phyloP scores from a whole-genome alignment of 2,113 vertebrate genomes.

The Passer montanus region DNA sequence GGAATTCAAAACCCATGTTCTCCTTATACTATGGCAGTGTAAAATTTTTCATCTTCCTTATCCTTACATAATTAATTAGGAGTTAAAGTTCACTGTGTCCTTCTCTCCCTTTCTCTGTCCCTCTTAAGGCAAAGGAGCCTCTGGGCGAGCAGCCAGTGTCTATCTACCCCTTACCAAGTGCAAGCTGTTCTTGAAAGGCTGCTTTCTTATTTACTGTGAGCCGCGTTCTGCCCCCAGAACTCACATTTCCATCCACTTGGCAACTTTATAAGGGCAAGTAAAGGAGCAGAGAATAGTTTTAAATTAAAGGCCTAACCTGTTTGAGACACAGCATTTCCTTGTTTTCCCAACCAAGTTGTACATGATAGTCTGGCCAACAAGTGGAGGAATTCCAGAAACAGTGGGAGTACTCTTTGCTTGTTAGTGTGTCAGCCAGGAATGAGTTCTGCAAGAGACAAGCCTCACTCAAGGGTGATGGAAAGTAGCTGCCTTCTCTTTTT shows the following conservation, averaged over 20 bases:
- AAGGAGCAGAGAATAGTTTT: not conserved
- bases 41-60: not conserved
- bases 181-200: conserved; percentile 30
- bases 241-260: not conserved
- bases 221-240: not conserved
- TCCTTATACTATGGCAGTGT: not conserved
- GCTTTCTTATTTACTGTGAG: conserved; percentile 20
- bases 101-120: not conserved
- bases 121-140: not conserved
- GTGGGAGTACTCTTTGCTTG: not conserved
- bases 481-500: not conserved
- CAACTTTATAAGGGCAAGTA: not conserved
- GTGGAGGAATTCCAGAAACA: not conserved
- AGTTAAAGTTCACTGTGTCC: not conserved
- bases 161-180: not conserved
- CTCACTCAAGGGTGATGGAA: not conserved
- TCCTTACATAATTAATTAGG: not conserved
- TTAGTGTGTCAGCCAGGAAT: not conserved
- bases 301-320: conserved; percentile 12
- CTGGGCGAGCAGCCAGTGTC: not conserved
- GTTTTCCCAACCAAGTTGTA: not conserved
- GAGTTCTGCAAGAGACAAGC: not conserved
- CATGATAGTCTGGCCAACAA: not conserved
- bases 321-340: not conserved
- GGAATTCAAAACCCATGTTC: not conserved